Evolutionary conservation across 2,113 vertebrate species (phyloP).

Genomic region (Cromileptes altivelis): DNA sequence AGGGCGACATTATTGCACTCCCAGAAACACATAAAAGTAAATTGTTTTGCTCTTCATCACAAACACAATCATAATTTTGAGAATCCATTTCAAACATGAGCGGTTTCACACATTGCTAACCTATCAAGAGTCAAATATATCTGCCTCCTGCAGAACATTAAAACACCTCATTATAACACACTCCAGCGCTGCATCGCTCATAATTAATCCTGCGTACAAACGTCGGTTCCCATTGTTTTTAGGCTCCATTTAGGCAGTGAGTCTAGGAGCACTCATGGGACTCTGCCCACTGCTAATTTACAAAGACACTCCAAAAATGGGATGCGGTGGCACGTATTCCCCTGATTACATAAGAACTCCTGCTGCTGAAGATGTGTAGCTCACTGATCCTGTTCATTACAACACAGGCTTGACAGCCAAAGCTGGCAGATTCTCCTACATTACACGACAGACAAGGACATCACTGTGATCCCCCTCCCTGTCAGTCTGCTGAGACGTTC

Average conservation of each 20-base stretch:
- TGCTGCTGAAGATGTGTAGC: constrained; percentile 36
- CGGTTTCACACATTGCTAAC: background rate
- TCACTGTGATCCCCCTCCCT: background rate
- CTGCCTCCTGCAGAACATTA: background rate
- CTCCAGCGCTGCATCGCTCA: background rate
- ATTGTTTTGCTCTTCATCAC: background rate
- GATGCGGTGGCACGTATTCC: background rate
- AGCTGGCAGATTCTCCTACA: constrained; percentile 44
- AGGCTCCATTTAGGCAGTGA: constrained; percentile 26
- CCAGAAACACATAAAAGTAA: background rate
- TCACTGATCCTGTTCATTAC: constrained; percentile 51
- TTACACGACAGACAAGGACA: constrained; percentile 47
- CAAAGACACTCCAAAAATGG: constrained; percentile 55
- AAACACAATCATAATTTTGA: background rate
- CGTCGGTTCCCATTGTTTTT: background rate
- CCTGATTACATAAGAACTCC: constrained; percentile 59
- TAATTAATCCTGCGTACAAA: constrained; percentile 11
- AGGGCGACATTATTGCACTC: background rate
- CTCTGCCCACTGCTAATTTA: constrained; percentile 38
- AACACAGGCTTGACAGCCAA: constrained; percentile 46
- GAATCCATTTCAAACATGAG: background rate
- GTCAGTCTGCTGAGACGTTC: constrained; percentile 21
- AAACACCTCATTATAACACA: background rate
- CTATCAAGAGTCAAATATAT: background rate
- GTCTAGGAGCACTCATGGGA: constrained; percentile 17